A percentile compares a stretch with the other conserved stretches of the same genome.
Conservation (phyloP, 2,797 vertebrate species). For the Gymnoscopelus braueri region DNA sequence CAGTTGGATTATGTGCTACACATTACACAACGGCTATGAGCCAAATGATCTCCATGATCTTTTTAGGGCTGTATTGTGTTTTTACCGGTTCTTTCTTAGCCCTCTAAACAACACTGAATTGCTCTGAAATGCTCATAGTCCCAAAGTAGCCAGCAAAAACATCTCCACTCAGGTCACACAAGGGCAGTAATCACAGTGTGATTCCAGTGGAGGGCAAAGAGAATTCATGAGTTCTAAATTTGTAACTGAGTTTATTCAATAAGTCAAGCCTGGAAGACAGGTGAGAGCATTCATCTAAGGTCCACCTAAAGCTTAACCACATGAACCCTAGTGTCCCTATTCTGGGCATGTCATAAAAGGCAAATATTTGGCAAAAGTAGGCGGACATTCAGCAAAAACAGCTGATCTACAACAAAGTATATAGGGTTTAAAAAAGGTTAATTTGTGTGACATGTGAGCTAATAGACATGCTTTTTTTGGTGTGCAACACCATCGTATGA, state of each 20-base stretch:
- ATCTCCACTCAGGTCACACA: conserved; percentile 27
- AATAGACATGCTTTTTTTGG: too few relatives aligned
- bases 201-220: conserved; percentile 47
- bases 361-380: too few relatives aligned
- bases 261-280: conserved; percentile 59
- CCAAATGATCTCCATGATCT: conserved; percentile 10
- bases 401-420: too few relatives aligned
- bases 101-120: conserved; percentile 45
- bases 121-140: conserved; percentile 35
- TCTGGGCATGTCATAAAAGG: too few relatives aligned
- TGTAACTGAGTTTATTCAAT: conserved; percentile 49
- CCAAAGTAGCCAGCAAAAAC: conserved; percentile 35
- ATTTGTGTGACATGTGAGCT: too few relatives aligned
- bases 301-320: conserved; percentile 3
- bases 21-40: conserved; percentile 18
- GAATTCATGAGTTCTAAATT: conserved; percentile 55
- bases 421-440: too few relatives aligned
- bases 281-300: conserved; percentile 64
- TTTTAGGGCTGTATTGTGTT: neutral
- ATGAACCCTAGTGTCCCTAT: too few relatives aligned
- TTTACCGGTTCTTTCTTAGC: conserved; percentile 32
- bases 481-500: too few relatives aligned
- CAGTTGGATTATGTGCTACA: neutral
- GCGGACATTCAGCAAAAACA: too few relatives aligned
- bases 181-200: conserved; percentile 34